These are phyloP conservation scores for Telmatochromis brichardi DNA, from an alignment of 2,113 vertebrate genomes.

Conservation along the genomic window DNA sequence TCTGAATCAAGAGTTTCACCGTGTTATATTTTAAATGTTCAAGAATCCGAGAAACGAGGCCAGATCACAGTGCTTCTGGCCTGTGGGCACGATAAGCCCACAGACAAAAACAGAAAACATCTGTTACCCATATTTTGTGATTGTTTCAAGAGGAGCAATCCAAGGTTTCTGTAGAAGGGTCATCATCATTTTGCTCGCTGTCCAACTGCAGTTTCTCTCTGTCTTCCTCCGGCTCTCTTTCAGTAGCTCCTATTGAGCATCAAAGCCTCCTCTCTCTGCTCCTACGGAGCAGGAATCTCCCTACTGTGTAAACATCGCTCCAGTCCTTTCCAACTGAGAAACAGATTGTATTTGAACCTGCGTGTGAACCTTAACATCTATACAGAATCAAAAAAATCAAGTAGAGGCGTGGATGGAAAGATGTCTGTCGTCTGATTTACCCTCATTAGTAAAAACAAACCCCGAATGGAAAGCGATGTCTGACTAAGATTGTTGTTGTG, in stretches of 20 bases:
- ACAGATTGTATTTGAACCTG: constrained; percentile 51
- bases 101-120: constrained; percentile 54
- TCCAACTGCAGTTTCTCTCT: background rate
- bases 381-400: background rate
- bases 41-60: background rate
- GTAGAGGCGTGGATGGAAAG: background rate
- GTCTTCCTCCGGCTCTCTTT: constrained; percentile 23
- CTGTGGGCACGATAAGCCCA: constrained; percentile 15
- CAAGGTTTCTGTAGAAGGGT: constrained; percentile 25
- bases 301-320: constrained; percentile 49
- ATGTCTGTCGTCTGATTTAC: background rate
- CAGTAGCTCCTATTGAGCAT: constrained; percentile 58
- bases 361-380: constrained; percentile 40
- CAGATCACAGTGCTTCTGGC: background rate
- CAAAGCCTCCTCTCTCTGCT: constrained; percentile 45
- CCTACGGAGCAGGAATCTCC: constrained; percentile 64
- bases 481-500: background rate
- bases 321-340: constrained; percentile 43
- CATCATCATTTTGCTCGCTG: constrained; percentile 29
- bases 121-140: constrained; percentile 49
- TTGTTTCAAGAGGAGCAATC: constrained; percentile 22
- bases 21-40: background rate
- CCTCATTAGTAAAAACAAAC: background rate
- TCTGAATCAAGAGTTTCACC: background rate
- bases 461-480: background rate